A percentile compares a stretch with the other conserved stretches of the same genome.
phyloP scores from a whole-genome alignment of 1,140 invertebrate species.

The Laodelphax striatellus region DNA sequence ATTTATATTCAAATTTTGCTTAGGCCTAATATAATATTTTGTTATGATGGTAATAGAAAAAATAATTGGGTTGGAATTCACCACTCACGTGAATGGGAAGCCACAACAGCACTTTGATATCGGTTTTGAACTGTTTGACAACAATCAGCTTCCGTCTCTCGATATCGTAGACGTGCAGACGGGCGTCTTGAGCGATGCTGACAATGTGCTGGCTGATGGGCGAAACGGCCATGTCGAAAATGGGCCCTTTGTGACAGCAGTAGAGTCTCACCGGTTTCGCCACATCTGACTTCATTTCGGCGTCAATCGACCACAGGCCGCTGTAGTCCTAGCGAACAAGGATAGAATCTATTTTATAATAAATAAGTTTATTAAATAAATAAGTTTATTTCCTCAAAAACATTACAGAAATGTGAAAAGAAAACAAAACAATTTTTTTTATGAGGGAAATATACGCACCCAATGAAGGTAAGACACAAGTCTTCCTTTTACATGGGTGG shows the following conservation, averaged over 20 bases:
- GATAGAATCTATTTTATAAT: no score
- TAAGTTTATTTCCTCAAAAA: neutral
- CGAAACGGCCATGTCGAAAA: slow-evolving; percentile 52
- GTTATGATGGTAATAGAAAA: no score
- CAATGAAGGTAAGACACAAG: no score
- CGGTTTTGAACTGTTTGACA: slow-evolving; percentile 44
- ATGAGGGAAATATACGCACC: no score
- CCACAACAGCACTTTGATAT: slow-evolving; percentile 56
- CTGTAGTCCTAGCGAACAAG: slow-evolving; percentile 74
- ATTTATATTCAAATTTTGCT: no score
- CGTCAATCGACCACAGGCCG: slow-evolving; percentile 66
- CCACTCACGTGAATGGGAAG: slow-evolving; percentile 47
- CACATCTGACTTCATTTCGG: slow-evolving; percentile 47
- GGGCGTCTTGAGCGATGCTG: slow-evolving; percentile 52
- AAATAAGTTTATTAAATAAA: no score
- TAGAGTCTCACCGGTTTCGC: slow-evolving; percentile 46
- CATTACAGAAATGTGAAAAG: no score
- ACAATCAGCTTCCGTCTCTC: slow-evolving; percentile 41
- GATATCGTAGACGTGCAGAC: slow-evolving; percentile 61
- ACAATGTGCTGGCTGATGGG: slow-evolving; percentile 51
- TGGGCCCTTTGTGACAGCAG: slow-evolving; percentile 57
- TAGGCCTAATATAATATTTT: no score
- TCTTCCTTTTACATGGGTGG: no score
- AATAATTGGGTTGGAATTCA: neutral
- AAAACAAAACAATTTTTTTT: no score